Base-by-base conservation (phyloP, 2,113 vertebrate genomes). In the Pristiophorus japonicus region DNA sequence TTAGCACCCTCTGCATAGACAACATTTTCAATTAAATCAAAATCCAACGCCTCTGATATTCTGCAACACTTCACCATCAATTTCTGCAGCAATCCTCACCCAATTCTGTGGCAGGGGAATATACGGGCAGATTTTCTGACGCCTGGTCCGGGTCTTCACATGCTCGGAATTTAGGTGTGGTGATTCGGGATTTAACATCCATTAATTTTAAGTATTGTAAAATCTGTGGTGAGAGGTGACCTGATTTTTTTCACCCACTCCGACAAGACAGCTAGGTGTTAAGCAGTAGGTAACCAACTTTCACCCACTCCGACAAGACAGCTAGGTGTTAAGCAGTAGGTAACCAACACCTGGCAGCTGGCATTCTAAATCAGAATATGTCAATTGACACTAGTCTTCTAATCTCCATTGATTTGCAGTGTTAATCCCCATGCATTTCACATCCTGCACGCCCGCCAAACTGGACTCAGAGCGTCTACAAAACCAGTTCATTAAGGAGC, bases 271-370 rank as follows among this genome's bases (percentile, higher is more conserved):
- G 59, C 88, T 92, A 81, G n/a, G 88, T 92, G 88, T 91, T 91
- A 91, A 91, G 30, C 88, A 63, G 55, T 62, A 62, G 55, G 14
- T 62, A 16, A 92, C 62, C 34, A 92, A 65, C 22, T n/a, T n/a
- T 42, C 14, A 63, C 20, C 6, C 18, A n/a, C 34, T 92, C 65
- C 11, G 16, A 38, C 55, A 7, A 38, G 30, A 38, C 34, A 92
- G 59, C 88, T 92, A 81, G n/a, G 88, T 92, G 88, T 91, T 91
- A 91, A 91, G 30, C 88, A 63, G 55, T 62, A 62, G 55, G 14
- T 62, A 16, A 92, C 62, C 34, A 92, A 65, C 22, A 62, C 59
- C 88, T 65, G 59, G 34, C 88, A 92, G 59, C 59, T 92, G 88
- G 16, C 6, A 92, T 92, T 92, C 34, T 92, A 20, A 18, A 92